Conservation (phyloP, 1,140 invertebrate species). For the Parapsyche elsis region DNA sequence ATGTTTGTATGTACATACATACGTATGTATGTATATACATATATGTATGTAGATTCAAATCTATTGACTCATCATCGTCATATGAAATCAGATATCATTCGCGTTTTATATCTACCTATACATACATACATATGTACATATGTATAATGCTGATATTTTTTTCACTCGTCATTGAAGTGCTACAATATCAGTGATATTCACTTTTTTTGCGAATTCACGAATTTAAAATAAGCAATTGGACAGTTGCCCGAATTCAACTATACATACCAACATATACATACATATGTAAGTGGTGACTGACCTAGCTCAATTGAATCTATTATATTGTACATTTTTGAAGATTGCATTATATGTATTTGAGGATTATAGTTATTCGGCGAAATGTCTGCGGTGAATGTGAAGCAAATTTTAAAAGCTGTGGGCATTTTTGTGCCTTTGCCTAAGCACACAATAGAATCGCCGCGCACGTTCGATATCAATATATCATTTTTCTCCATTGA, state of each 20-base stretch:
- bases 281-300: slow-evolving; percentile 32
- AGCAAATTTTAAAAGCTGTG: neutral
- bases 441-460: neutral
- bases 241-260: neutral
- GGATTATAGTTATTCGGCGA: too few relatives aligned
- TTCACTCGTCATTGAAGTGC: neutral
- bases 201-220: neutral
- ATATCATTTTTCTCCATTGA: slow-evolving; percentile 38
- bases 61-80: too few relatives aligned
- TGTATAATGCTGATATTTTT: neutral
- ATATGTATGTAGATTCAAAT: too few relatives aligned
- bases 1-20: neutral
- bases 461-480: slow-evolving; percentile 29
- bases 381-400: too few relatives aligned
- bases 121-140: too few relatives aligned
- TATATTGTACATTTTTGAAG: neutral
- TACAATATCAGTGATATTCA: neutral
- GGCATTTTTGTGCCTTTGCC: neutral
- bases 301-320: slow-evolving; percentile 22
- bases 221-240: slow-evolving; percentile 32
- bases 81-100: too few relatives aligned
- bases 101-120: too few relatives aligned
- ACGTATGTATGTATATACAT: neutral
- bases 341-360: neutral
- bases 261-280: too few relatives aligned